Evolutionary conservation across 2,797 vertebrate species (phyloP).

Genomic region (Pseudomugil tenellus): DNA sequence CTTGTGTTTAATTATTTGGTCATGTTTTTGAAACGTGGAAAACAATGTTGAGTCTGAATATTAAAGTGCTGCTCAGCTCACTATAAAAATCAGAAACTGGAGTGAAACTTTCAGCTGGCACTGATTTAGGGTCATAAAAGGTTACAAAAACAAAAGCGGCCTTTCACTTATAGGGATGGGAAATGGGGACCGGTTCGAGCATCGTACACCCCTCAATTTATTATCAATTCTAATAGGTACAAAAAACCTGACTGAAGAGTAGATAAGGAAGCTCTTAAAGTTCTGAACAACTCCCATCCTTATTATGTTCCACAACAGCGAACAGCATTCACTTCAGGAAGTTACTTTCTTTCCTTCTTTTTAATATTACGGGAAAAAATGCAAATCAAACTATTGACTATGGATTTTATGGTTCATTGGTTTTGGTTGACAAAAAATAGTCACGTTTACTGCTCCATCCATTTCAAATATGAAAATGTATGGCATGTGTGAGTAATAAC

Average conservation of each 20-base stretch:
- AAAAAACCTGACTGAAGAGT: neutral
- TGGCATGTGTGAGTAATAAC: neutral
- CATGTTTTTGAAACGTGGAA: neutral
- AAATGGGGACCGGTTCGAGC: neutral
- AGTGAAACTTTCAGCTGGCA: neutral
- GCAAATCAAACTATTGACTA: neutral
- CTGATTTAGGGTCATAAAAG: neutral
- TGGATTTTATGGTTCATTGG: neutral
- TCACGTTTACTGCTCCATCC: neutral
- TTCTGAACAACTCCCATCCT: neutral
- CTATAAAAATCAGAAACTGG: neutral
- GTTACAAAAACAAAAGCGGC: neutral
- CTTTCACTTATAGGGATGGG: neutral
- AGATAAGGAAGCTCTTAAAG: neutral
- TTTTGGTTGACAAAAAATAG: neutral
- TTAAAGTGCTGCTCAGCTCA: neutral
- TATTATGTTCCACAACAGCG: neutral
- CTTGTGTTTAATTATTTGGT: slow-evolving; percentile 1
- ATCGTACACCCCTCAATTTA: neutral
- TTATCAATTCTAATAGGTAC: neutral
- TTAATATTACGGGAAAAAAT: neutral
- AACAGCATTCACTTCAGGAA: neutral
- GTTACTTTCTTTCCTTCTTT: neutral
- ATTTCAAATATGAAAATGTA: neutral
- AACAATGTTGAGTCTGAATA: neutral